Evolutionary conservation across 2,113 vertebrate species (phyloP).

Genomic region (Philantomba maxwellii): DNA sequence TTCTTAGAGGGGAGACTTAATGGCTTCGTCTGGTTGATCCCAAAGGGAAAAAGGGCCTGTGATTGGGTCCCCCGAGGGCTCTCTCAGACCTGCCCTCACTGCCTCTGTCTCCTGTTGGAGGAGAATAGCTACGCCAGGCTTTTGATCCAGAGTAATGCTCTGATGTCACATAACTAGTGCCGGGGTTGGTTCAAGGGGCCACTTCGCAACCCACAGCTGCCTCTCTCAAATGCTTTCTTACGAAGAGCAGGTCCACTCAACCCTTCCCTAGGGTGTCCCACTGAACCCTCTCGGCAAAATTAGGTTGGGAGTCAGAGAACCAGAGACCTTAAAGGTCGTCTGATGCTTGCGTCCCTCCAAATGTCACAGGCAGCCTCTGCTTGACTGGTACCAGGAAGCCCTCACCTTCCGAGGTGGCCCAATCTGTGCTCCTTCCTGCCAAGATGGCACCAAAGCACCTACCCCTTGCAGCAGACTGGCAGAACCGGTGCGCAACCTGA

Average conservation of each 20-base stretch:
- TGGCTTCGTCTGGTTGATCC: not conserved
- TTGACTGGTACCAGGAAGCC: conserved; percentile 20
- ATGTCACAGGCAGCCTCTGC: not conserved
- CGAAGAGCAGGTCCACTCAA: not conserved
- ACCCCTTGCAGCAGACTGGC: conserved; percentile 37
- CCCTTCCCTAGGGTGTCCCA: not conserved
- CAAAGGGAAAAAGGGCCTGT: not conserved
- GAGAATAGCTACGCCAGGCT: not conserved
- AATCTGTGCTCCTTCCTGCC: conserved; percentile 23
- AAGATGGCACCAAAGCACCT: conserved; percentile 39
- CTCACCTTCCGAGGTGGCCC: not conserved
- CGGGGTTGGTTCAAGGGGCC: not conserved
- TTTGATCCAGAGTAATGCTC: not conserved
- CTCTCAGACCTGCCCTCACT: not conserved
- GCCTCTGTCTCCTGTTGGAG: not conserved
- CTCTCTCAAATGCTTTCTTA: not conserved
- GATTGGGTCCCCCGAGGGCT: not conserved
- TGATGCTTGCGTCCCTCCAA: not conserved
- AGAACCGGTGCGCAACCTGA: conserved; percentile 40
- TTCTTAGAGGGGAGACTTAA: not conserved
- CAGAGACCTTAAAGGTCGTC: not conserved
- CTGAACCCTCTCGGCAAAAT: not conserved
- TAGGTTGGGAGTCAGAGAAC: not conserved
- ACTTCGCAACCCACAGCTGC: not conserved
- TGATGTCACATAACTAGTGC: not conserved